These are phyloP conservation scores for Tamias sibiricus DNA, from an alignment of 2,113 vertebrate genomes.

Conservation along the genomic window DNA sequence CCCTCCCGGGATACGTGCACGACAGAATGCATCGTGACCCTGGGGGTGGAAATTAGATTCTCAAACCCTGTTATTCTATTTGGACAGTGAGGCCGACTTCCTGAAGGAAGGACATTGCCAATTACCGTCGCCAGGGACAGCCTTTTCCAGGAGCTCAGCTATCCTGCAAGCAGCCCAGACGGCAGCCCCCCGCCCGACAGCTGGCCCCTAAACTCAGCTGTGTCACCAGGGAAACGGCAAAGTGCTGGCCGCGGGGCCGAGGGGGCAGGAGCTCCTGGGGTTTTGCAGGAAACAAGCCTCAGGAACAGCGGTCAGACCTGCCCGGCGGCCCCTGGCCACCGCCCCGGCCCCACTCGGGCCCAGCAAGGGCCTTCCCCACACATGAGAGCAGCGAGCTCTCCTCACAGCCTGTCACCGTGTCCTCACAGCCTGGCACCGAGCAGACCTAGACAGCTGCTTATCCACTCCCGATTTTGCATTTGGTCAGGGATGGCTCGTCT, in stretches of 20 bases:
- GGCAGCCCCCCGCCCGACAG: not conserved
- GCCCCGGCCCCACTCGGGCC: not conserved
- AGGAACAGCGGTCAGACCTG: not conserved
- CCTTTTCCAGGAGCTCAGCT: slow-evolving; percentile 48
- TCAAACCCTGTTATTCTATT: slow-evolving; percentile 66
- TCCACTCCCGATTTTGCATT: rapidly evolving
- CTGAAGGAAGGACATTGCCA: slow-evolving; percentile 69
- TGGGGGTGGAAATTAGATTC: slow-evolving; percentile 67
- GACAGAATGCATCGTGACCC: not conserved
- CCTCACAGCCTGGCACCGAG: not conserved
- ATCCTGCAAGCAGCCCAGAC: slow-evolving; percentile 17
- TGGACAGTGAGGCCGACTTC: slow-evolving; percentile 58
- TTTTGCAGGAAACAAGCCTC: not conserved
- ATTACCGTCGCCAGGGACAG: slow-evolving; percentile 41
- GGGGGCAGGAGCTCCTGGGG: too few relatives aligned
- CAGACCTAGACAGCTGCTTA: not conserved
- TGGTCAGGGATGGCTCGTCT: not conserved
- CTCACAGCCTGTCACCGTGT: not conserved
- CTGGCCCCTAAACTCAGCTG: not conserved
- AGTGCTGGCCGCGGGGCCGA: rapidly evolving
- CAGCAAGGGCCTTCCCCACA: rapidly evolving
- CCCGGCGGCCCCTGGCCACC: rapidly evolving
- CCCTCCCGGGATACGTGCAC: not conserved
- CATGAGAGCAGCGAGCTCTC: not conserved
- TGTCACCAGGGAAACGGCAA: rapidly evolving